These are phyloP conservation scores for Boloria selene DNA, from an alignment of 2,888 invertebrate species.

Conservation along the genomic window DNA sequence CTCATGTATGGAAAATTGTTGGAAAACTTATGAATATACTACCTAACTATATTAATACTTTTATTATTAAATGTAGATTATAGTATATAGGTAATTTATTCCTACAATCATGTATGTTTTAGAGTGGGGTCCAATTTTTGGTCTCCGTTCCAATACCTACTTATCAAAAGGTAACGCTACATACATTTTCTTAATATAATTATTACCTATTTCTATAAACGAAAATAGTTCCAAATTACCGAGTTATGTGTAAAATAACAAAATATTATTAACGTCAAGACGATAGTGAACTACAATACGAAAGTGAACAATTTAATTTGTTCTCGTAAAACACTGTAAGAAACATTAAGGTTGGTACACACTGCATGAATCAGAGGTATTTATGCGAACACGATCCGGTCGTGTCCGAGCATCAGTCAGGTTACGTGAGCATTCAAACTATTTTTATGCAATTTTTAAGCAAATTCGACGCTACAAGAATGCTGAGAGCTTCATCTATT, in stretches of 20 bases:
- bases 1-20: no score
- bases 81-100: no score
- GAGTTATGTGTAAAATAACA: background rate
- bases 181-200: no score
- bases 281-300: constrained; percentile 23
- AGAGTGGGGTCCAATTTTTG: no score
- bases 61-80: no score
- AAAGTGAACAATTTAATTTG: constrained; percentile 37
- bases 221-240: no score
- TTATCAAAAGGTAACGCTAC: no score
- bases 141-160: no score
- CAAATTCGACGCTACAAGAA: constrained; percentile 19
- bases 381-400: constrained; percentile 58
- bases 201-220: no score
- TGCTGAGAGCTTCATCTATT: background rate
- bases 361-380: constrained; percentile 71
- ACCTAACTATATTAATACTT: no score
- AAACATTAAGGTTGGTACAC: constrained; percentile 43
- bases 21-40: no score
- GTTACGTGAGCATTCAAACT: constrained; percentile 29
- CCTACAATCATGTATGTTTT: no score
- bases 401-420: constrained; percentile 70
- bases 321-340: constrained; percentile 58
- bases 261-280: constrained; percentile 9
- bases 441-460: constrained; percentile 34